Conservation (phyloP, 37 sponge, comb jelly and placozoan genomes). For the Beroe forskalii region DNA sequence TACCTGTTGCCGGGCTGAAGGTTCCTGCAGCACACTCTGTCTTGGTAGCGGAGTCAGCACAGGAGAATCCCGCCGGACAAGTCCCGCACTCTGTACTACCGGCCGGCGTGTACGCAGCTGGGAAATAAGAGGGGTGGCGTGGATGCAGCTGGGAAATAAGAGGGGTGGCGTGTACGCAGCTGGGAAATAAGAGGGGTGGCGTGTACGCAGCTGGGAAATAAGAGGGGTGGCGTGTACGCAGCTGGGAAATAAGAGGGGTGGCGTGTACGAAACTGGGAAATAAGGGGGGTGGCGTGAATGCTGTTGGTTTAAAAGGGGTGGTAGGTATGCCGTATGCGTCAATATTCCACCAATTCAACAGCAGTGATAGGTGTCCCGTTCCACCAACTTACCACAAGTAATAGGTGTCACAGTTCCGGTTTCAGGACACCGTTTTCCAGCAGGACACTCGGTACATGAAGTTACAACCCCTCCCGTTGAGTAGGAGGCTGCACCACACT, state of each 20-base stretch:
- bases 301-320: too few relatives aligned
- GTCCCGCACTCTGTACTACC: background rate
- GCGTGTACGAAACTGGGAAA: background rate
- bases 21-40: background rate
- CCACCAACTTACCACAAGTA: background rate
- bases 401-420: background rate
- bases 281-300: background rate
- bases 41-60: background rate
- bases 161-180: too few relatives aligned
- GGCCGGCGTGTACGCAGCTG: background rate
- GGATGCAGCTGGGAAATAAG: too few relatives aligned
- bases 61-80: conserved; percentile 17
- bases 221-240: too few relatives aligned
- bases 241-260: too few relatives aligned
- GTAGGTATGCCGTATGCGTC: too few relatives aligned
- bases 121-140: background rate
- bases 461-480: background rate
- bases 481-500: background rate
- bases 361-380: background rate
- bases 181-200: too few relatives aligned
- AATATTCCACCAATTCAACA: background rate
- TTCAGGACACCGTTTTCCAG: background rate
- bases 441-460: background rate
- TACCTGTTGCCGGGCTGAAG: conserved; percentile 11
- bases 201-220: too few relatives aligned